Percentiles rank a stretch among this genome's conserved stretches.
These are phyloP conservation scores for Julus scandinavius DNA, from an alignment of 2,888 invertebrate genomes.

Conservation along the genomic window DNA sequence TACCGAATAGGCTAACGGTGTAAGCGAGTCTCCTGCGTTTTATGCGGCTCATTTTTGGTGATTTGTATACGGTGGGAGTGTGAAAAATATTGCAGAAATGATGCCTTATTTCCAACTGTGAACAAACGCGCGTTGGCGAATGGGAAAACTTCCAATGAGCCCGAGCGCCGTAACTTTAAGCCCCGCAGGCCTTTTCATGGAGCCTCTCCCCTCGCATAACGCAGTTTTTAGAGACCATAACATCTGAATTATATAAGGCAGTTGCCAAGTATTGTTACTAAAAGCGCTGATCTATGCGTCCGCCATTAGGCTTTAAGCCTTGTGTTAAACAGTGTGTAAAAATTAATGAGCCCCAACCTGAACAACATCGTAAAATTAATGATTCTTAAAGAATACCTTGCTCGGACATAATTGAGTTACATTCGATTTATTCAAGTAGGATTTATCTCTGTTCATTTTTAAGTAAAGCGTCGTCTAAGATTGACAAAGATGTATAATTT, in stretches of 20 bases:
- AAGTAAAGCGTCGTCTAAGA: too few relatives aligned
- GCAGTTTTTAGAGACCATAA: slow-evolving; percentile 15
- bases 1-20: not conserved
- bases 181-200: not conserved
- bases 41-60: slow-evolving; percentile 39
- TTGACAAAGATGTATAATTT: too few relatives aligned
- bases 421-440: not conserved
- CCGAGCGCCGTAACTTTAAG: not conserved
- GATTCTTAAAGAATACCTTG: slow-evolving; percentile 5
- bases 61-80: slow-evolving; percentile 20
- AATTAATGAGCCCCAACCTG: slow-evolving; percentile 16
- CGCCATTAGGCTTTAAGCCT: not conserved
- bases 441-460: not conserved
- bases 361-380: slow-evolving; percentile 39
- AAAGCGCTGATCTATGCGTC: slow-evolving; percentile 17
- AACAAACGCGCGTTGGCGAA: slow-evolving; percentile 16
- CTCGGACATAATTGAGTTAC: not conserved
- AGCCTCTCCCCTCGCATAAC: not conserved
- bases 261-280: not conserved
- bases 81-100: slow-evolving; percentile 32
- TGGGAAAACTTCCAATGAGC: not conserved
- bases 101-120: slow-evolving; percentile 39
- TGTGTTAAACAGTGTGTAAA: not conserved
- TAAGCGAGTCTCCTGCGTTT: not conserved
- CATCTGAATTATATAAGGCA: slow-evolving; percentile 15